phyloP scores from a whole-genome alignment of 2,113 vertebrate genomes.

The Dipodomys stephensi region DNA sequence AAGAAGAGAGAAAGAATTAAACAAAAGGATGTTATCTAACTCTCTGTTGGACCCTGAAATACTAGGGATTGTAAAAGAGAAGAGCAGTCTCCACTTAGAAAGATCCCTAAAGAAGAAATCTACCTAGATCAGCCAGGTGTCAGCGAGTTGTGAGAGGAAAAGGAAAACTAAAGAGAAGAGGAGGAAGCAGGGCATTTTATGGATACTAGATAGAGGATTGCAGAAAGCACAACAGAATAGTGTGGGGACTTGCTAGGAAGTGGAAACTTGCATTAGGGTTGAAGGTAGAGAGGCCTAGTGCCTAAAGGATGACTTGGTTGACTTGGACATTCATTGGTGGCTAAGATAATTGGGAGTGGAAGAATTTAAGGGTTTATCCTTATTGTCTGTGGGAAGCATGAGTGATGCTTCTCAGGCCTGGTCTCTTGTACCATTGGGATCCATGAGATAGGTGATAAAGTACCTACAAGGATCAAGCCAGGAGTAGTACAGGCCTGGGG shows the following conservation, averaged over 20 bases:
- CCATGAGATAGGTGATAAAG: background rate
- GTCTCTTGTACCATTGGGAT: background rate
- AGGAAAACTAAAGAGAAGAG: background rate
- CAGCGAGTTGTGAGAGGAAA: background rate
- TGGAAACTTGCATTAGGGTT: background rate
- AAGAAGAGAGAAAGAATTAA: background rate
- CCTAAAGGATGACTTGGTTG: background rate
- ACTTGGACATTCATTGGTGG: background rate
- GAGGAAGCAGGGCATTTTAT: background rate
- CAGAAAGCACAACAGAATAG: background rate
- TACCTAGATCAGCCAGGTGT: background rate
- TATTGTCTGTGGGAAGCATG: background rate
- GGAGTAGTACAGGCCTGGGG: rapidly evolving
- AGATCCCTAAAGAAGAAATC: background rate
- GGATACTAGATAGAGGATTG: background rate
- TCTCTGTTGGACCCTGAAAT: background rate
- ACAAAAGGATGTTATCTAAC: background rate
- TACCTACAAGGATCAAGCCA: background rate
- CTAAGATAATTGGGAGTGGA: background rate
- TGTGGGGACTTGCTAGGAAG: background rate
- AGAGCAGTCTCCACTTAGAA: background rate
- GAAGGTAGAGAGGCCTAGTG: background rate
- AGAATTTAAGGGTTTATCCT: background rate
- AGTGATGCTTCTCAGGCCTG: background rate
- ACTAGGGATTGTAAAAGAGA: background rate